These are phyloP conservation scores for Stegodyphus dumicola DNA, from an alignment of 1,140 invertebrate genomes.

Conservation along the genomic window DNA sequence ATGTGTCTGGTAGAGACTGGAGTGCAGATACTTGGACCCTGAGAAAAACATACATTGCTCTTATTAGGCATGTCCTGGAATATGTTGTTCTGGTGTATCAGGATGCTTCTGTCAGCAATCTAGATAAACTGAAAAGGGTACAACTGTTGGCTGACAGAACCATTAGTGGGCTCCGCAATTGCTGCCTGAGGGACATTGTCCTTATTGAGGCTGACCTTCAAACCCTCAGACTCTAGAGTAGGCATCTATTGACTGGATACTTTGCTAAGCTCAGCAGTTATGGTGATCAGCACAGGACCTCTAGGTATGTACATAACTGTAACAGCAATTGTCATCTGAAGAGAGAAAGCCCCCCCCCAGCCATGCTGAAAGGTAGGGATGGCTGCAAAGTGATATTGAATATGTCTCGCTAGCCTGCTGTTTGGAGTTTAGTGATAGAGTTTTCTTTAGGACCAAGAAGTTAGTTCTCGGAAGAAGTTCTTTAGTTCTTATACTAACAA, in stretches of 20 bases:
- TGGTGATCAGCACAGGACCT: conserved; percentile 4
- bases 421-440: background rate
- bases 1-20: background rate
- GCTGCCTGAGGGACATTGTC: background rate
- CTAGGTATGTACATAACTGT: background rate
- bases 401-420: background rate
- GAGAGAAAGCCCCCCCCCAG: background rate
- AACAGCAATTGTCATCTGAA: conserved; percentile 10
- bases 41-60: background rate
- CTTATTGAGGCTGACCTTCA: background rate
- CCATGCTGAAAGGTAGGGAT: background rate
- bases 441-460: background rate
- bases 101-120: too few species aligned
- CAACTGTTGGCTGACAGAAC: background rate
- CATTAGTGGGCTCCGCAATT: background rate
- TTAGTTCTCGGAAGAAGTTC: too few species aligned
- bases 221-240: too few species aligned
- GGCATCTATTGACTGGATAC: background rate
- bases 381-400: background rate
- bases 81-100: background rate
- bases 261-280: conserved; percentile 1
- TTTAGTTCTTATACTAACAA: background rate
- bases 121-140: too few species aligned
- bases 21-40: background rate
- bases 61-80: background rate